phyloP scores from a whole-genome alignment of 2,113 vertebrate genomes.

The Hyperopisus bebe region DNA sequence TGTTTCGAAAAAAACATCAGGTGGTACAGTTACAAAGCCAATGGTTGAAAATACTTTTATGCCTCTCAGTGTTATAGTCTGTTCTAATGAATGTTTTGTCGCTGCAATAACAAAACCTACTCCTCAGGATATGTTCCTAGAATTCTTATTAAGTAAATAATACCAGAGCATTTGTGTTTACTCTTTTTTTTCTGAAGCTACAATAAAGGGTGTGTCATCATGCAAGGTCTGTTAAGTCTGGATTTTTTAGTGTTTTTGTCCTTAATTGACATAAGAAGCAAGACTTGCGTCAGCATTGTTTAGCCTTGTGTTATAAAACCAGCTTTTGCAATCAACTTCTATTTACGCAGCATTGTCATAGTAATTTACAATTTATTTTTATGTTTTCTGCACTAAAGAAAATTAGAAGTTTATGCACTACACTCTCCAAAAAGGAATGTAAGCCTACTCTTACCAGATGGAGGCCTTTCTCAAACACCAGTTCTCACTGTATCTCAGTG shows the following conservation, averaged over 20 bases:
- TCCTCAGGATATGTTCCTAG: conserved; percentile 1
- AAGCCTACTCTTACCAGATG: not conserved
- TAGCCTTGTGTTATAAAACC: conserved; percentile 1
- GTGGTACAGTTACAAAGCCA: not conserved
- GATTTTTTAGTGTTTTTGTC: not conserved
- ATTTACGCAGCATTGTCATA: not conserved
- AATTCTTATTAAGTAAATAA: conserved; percentile 1
- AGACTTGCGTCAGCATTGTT: not conserved
- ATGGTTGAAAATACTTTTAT: not conserved
- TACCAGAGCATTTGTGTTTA: not conserved
- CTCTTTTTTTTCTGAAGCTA: not conserved
- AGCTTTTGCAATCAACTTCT: not conserved
- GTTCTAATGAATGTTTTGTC: not conserved
- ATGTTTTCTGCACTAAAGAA: not conserved
- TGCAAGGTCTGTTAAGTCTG: not conserved
- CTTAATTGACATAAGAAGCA: conserved; percentile 2
- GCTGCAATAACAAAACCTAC: not conserved
- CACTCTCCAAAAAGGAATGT: not conserved
- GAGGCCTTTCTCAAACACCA: not conserved
- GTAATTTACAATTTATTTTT: conserved; percentile 7
- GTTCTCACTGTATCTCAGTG: not conserved
- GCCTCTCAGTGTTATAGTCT: not conserved
- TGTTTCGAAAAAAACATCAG: not conserved
- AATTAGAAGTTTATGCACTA: not conserved
- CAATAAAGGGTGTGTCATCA: conserved; percentile 4